Evolutionary conservation across 2,113 vertebrate genomes (phyloP).

Genomic region (Columba livia): DNA sequence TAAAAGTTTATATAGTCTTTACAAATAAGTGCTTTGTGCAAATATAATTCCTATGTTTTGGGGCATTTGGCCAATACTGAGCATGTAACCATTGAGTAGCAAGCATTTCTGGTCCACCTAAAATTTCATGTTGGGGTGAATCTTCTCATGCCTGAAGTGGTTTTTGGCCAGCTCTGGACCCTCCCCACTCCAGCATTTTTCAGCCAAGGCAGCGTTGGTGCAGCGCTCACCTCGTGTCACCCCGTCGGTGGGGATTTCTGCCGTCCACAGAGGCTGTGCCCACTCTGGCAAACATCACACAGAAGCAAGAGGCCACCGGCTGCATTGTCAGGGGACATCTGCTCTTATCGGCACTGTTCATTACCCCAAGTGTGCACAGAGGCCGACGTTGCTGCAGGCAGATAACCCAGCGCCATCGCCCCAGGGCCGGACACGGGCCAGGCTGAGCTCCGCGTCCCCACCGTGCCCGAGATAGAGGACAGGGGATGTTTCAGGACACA

Average conservation of each 20-base stretch:
- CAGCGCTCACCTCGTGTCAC: fast-evolving
- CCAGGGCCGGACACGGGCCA: fast-evolving
- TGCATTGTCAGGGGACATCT: fast-evolving
- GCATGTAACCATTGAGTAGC: not conserved
- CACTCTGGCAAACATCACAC: fast-evolving
- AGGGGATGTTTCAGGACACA: fast-evolving
- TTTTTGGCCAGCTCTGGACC: not conserved
- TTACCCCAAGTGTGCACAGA: fast-evolving
- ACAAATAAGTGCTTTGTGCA: not conserved
- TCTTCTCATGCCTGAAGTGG: not conserved
- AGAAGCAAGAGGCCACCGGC: not conserved
- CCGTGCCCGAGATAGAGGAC: not conserved
- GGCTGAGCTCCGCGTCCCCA: fast-evolving
- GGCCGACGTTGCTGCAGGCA: not conserved
- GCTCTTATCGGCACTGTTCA: not conserved
- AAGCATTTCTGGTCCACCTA: not conserved
- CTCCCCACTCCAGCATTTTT: not conserved
- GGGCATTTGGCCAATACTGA: not conserved
- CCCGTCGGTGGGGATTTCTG: not conserved
- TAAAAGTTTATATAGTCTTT: not conserved
- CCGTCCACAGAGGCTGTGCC: fast-evolving
- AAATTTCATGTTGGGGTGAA: not conserved
- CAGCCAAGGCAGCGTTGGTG: fast-evolving
- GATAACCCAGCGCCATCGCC: not conserved
- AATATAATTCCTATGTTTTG: not conserved